A percentile compares a stretch with the other conserved stretches of the same genome.
Conservation (phyloP, 2,113 vertebrate genomes). For the Sapayoa aenigma region DNA sequence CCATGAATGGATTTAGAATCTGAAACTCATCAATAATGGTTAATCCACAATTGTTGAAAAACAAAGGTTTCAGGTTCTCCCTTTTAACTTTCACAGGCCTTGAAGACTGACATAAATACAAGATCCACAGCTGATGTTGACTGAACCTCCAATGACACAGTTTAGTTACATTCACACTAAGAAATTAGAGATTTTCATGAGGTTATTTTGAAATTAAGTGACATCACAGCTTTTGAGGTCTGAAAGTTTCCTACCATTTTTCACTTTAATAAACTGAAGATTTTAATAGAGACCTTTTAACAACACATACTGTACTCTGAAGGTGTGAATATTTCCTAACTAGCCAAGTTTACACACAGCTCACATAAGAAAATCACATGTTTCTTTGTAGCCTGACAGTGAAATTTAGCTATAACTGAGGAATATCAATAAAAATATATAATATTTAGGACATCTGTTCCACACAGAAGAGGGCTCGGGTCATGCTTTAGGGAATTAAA, state of each 20-base stretch:
- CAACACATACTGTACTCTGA: constrained; percentile 32
- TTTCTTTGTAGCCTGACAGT: background rate
- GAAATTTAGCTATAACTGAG: background rate
- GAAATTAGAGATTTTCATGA: constrained; percentile 2
- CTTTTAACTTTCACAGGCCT: background rate
- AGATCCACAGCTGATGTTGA: background rate
- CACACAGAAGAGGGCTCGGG: background rate
- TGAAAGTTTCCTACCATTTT: constrained; percentile 23
- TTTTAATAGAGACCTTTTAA: constrained; percentile 36
- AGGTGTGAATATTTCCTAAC: constrained; percentile 35
- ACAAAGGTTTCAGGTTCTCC: background rate
- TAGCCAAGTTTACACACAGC: constrained; percentile 33
- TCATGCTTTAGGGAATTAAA: background rate
- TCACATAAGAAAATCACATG: background rate
- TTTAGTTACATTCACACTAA: background rate
- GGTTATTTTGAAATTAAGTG: constrained; percentile 8
- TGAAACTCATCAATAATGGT: background rate
- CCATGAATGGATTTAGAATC: background rate
- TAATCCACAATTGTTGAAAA: background rate
- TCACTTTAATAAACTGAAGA: constrained; percentile 42
- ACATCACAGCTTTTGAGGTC: background rate
- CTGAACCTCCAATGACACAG: background rate
- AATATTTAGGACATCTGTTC: background rate
- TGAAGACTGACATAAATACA: background rate
- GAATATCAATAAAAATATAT: background rate